Evolutionary conservation across 1,140 invertebrate species (phyloP).

Genomic region (Tetragnatha versicolor): DNA sequence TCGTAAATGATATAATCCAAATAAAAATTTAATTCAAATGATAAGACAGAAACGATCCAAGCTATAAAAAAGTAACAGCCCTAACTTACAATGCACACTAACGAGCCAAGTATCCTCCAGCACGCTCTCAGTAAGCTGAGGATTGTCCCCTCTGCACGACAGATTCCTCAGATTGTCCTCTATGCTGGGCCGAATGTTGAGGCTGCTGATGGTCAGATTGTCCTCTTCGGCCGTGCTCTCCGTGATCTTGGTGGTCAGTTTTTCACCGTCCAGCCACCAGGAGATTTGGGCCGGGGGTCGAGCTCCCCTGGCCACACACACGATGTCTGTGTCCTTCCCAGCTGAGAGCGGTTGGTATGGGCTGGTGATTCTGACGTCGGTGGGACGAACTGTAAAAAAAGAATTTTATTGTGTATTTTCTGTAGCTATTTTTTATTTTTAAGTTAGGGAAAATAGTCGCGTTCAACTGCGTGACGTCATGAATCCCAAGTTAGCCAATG

Average conservation of each 20-base stretch:
- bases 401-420: too few species aligned
- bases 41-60: too few species aligned
- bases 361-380: slow-evolving; percentile 80
- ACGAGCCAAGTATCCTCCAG: slow-evolving; percentile 85
- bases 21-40: too few species aligned
- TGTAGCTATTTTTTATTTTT: too few species aligned
- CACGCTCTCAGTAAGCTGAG: slow-evolving; percentile 67
- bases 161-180: slow-evolving; percentile 82
- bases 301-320: slow-evolving; percentile 69
- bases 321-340: slow-evolving; percentile 55
- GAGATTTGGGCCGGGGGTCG: slow-evolving; percentile 83
- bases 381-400: slow-evolving; percentile 75
- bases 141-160: slow-evolving; percentile 83
- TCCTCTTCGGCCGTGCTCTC: slow-evolving; percentile 52
- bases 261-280: slow-evolving; percentile 87
- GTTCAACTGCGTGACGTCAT: too few species aligned
- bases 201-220: slow-evolving; percentile 59
- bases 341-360: slow-evolving; percentile 68
- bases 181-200: slow-evolving; percentile 70
- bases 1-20: too few species aligned
- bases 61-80: too few species aligned
- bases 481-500: too few species aligned
- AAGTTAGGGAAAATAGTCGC: too few species aligned
- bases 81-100: slow-evolving; percentile 82
- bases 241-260: slow-evolving; percentile 70